Evolutionary conservation across 2,797 vertebrate genomes (phyloP), one percentile per base, ranked within the genome.

Genomic region (Remorina albescens): DNA sequence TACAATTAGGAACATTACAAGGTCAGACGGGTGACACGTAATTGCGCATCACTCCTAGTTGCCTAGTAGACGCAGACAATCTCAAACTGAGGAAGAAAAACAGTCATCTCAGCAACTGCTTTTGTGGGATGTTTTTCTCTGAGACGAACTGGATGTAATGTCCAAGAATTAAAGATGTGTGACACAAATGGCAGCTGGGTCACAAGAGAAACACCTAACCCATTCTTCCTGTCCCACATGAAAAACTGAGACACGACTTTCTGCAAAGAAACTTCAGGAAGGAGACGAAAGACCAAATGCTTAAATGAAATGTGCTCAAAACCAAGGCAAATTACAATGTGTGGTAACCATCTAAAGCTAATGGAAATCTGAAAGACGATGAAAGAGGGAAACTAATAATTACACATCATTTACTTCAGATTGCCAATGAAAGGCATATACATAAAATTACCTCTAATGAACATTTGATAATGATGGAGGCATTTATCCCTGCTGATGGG

Each of bases 111-210:
- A 32, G 25, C 49, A 19, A 72, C 65, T 72, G 56, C 44, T 66
- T 66, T 67, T 0, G 2, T 67, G 34, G 44, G n/a, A 76, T 49
- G 26, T 58, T 65, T 71, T 46, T 25, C 54, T 56, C 28, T 54
- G 62, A 77, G 26, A 62, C 49, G 36, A 3, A 32, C n/a, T n/a
- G n/a, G n/a, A n/a, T n/a, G n/a, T n/a, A 32, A 8, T 5, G 18
- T 5, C 6, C 39, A 41, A 6, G 39, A 18, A 6, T 18, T 42
- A 4, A 64, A 1, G 36, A 50, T 26, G 6, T 5, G n/a, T 53
- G 37, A 53, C 60, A 25, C 12, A 41, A 23, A 50, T 25, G n/a
- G 4, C 46, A 23, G 25, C 30, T 46, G n/a, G 26, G 41, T 67
- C 44, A 62, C 46, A 54, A 21, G 37, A 34, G 32, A 34, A 55